Conservation (phyloP, 1,140 invertebrate genomes). For the Mamestra configurata region DNA sequence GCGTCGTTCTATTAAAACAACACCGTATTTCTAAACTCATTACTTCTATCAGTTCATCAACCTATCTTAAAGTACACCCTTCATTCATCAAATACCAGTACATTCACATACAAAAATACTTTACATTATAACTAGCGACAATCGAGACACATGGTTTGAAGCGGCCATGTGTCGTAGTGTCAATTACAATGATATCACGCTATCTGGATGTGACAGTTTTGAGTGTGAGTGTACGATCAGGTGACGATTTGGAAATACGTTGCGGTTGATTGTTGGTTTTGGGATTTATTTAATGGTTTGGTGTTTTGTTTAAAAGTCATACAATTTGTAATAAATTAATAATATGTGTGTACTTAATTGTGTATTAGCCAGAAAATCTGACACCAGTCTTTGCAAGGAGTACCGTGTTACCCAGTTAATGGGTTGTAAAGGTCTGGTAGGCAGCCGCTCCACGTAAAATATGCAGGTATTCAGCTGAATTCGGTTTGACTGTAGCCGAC, state of each 20-base stretch:
- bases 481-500: too few relatives aligned
- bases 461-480: too few relatives aligned
- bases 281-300: not conserved
- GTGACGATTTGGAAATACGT: not conserved
- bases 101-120: slow-evolving; percentile 4
- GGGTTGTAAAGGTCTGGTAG: too few relatives aligned
- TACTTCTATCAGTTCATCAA: not conserved
- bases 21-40: too few relatives aligned
- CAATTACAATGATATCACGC: slow-evolving; percentile 29
- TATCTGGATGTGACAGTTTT: slow-evolving; percentile 42
- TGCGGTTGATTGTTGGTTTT: slow-evolving; percentile 5
- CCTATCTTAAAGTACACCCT: slow-evolving; percentile 17
- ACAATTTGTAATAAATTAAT: too few relatives aligned
- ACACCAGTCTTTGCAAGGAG: too few relatives aligned
- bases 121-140: not conserved
- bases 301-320: too few relatives aligned
- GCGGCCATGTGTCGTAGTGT: slow-evolving; percentile 20
- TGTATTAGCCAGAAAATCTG: too few relatives aligned
- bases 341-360: too few relatives aligned
- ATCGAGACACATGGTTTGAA: not conserved
- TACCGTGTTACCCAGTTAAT: too few relatives aligned
- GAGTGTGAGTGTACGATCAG: not conserved
- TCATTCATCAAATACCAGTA: slow-evolving; percentile 35
- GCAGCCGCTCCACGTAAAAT: too few relatives aligned
- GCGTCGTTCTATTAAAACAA: too few relatives aligned